Conservation (phyloP, 2,888 invertebrate genomes). For the Meteorus cinctellus region DNA sequence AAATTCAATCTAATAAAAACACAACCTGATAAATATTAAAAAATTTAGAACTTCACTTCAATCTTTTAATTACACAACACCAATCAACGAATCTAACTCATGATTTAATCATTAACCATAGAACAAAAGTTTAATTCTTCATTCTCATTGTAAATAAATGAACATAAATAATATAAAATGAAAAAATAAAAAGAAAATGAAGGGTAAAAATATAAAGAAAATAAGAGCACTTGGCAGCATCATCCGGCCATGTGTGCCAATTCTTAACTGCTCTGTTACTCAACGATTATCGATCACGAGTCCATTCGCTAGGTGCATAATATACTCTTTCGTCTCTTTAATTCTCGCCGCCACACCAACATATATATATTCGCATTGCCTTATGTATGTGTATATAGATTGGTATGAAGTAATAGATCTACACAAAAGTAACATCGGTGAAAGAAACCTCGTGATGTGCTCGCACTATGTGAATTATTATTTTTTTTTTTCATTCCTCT, state of each 20-base stretch:
- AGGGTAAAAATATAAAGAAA: slow-evolving; percentile 4
- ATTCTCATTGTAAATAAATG: no score
- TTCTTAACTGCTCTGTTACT: slow-evolving; percentile 36
- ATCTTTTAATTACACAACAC: no score
- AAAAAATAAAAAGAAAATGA: not conserved
- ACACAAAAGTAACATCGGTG: not conserved
- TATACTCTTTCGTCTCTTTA: slow-evolving; percentile 17
- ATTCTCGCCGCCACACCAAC: not conserved
- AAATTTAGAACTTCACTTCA: no score
- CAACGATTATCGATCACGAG: slow-evolving; percentile 41
- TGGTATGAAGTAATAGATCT: not conserved
- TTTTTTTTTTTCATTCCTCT: not conserved
- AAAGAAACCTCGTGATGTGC: slow-evolving; percentile 11
- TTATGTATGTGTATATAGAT: not conserved
- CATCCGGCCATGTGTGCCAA: slow-evolving; percentile 17
- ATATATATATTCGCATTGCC: slow-evolving; percentile 10
- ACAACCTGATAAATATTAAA: no score
- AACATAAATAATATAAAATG: not conserved
- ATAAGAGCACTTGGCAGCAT: slow-evolving; percentile 13
- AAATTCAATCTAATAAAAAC: no score
- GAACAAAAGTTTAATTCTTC: no score
- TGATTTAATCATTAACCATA: no score
- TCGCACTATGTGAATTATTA: not conserved
- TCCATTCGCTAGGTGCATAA: slow-evolving; percentile 15
- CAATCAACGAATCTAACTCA: no score